Evolutionary conservation across 2,888 invertebrate genomes (phyloP), one percentile per base, ranked within the genome.

Genomic region (Phyllotreta cruciferae): DNA sequence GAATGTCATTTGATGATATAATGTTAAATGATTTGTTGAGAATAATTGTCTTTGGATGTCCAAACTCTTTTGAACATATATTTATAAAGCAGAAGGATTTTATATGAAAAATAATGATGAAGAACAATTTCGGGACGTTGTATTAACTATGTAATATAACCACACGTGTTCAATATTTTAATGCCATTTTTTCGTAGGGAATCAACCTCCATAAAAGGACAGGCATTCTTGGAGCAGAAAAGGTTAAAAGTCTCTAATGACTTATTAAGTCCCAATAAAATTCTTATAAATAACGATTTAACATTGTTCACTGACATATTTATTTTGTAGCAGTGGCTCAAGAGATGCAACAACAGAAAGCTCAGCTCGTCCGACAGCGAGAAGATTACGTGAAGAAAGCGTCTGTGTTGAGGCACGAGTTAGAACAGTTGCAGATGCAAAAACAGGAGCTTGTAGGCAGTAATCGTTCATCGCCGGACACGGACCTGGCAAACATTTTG

Each of bases 341-440:
- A 69, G 93, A 93, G 83, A 87, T 90, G 79, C 89, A 91, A 73
- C 91, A 91, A 73, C 93, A 93, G 80, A 90, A 90, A 78, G 90
- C 90, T 6, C 91, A 91, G 61, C 81, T 94, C 68, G 86, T 88
- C 24, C 90, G 90, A 73, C 93, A 94, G 76, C 87, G 93, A 8
- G 90, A 91, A 76, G 92, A 92, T 74, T 94, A 93, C 80, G 87
- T 91, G 66, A 88, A 87, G 79, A 92, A 93, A 79, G 87, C 90
- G 0, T 81, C 84, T 1, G 87, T 90, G 41, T 82, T 94, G 60
- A 89, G 90, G 74, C 88, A 90, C 69, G 93, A 94, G 80, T 82
- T 93, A 72, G 90, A 91, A 73, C 88, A 90, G 50, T 81, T 94
- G 39, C 89, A 90, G 73, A 88, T 90, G 56, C 93, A 94, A 77